Conservation (phyloP, 2,113 vertebrate genomes). For the Colinus virginianus region DNA sequence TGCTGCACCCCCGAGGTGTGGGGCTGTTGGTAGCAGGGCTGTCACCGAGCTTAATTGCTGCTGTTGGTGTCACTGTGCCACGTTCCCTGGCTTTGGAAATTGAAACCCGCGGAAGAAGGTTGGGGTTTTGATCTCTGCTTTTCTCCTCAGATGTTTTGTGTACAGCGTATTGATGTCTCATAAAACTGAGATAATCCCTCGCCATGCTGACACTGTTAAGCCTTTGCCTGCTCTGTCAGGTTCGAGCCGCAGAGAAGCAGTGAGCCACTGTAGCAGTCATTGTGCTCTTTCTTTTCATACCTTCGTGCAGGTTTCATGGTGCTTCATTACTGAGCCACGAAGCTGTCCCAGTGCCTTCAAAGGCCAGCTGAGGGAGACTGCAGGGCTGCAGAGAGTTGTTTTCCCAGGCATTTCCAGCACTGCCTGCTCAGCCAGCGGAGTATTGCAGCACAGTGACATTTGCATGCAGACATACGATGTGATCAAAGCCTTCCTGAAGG, state of each 20-base stretch:
- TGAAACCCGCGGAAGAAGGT: neutral
- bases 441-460: neutral
- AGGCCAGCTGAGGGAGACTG: neutral
- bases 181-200: conserved; percentile 56
- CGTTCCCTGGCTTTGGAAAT: conserved; percentile 26
- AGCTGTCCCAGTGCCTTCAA: conserved; percentile 15
- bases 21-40: neutral
- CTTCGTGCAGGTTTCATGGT: neutral
- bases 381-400: neutral
- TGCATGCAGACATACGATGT: neutral
- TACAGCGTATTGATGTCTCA: conserved; percentile 4
- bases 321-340: conserved; percentile 20
- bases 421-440: neutral
- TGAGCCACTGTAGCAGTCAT: neutral
- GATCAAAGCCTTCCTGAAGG: neutral
- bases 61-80: neutral
- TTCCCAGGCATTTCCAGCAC: neutral
- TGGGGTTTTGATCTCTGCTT: conserved; percentile 43
- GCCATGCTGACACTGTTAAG: conserved; percentile 26
- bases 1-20: neutral
- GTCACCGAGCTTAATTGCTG: neutral
- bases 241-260: neutral
- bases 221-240: conserved; percentile 30
- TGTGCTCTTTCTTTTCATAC: neutral
- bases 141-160: conserved; percentile 31